phyloP scores from a whole-genome alignment of 2,113 vertebrate species.

The Campylomormyrus tamandua region DNA sequence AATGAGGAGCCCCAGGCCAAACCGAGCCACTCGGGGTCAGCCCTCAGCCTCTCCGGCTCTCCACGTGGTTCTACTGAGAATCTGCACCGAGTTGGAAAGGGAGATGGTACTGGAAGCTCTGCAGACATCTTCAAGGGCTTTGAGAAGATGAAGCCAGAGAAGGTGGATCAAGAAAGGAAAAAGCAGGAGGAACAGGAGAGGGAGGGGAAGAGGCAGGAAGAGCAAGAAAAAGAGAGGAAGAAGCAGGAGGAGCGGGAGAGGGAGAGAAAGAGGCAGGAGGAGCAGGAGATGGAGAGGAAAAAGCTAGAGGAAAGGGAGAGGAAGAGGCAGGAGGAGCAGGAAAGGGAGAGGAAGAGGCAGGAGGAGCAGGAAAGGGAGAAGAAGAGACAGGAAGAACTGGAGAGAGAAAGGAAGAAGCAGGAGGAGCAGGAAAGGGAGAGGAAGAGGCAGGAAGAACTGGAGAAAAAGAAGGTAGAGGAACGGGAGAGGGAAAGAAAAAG shows the following conservation, averaged over 20 bases:
- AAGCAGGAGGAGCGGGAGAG: not conserved
- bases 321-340: not conserved
- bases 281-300: not conserved
- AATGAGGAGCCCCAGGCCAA: slow-evolving; percentile 60
- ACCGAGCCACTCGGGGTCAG: slow-evolving; percentile 42
- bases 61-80: slow-evolving; percentile 59
- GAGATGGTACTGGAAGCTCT: slow-evolving; percentile 23
- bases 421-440: not conserved
- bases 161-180: slow-evolving; percentile 17
- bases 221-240: not conserved
- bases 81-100: slow-evolving; percentile 22
- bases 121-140: slow-evolving; percentile 52
- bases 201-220: slow-evolving; percentile 4
- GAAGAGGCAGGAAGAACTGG: not conserved
- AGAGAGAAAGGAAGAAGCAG: slow-evolving; percentile 18
- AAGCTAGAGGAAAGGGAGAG: not conserved
- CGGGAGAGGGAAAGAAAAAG: slow-evolving; percentile 10
- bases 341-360: not conserved
- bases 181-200: slow-evolving; percentile 9
- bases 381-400: rapidly evolving
- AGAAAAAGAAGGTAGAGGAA: not conserved
- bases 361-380: not conserved
- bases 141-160: slow-evolving; percentile 8
- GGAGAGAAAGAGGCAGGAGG: not conserved
- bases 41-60: slow-evolving; percentile 55